A percentile compares a stretch with the other conserved stretches of the same genome.
These are phyloP conservation scores for Megalurothrips usitatus DNA, from an alignment of 2,888 invertebrate species.

Conservation along the genomic window DNA sequence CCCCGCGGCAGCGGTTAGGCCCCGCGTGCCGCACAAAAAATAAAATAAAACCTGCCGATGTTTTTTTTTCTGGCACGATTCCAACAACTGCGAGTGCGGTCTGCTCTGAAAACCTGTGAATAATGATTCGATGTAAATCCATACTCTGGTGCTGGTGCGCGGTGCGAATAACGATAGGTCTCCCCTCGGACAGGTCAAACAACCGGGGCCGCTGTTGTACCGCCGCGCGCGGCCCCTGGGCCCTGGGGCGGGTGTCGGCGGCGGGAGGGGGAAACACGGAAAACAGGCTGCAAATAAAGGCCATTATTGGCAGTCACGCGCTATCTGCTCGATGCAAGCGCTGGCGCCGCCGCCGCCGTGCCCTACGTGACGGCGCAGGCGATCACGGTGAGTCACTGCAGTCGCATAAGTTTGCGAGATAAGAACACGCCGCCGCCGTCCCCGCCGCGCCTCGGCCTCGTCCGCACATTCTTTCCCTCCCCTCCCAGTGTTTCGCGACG, in stretches of 20 bases:
- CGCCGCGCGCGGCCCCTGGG: too few species aligned
- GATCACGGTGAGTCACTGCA: conserved; percentile 16
- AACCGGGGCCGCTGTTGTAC: too few species aligned
- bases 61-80: too few species aligned
- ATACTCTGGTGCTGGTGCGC: neutral
- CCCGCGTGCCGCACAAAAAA: neutral
- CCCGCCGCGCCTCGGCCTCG: neutral
- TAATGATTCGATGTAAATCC: too few species aligned
- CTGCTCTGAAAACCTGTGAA: too few species aligned
- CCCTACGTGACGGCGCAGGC: neutral
- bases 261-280: neutral
- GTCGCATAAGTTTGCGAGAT: conserved; percentile 22
- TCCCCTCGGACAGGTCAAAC: neutral
- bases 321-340: neutral
- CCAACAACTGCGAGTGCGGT: too few species aligned
- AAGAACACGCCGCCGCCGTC: neutral
- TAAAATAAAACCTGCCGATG: too few species aligned
- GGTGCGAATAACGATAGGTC: neutral
- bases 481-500: neutral
- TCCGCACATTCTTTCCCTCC: neutral
- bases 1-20: too few species aligned
- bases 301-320: conserved; percentile 12
- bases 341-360: neutral
- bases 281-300: neutral
- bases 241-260: too few species aligned